Conservation (phyloP, 2,797 vertebrate genomes). For the Naso thynnoides region DNA sequence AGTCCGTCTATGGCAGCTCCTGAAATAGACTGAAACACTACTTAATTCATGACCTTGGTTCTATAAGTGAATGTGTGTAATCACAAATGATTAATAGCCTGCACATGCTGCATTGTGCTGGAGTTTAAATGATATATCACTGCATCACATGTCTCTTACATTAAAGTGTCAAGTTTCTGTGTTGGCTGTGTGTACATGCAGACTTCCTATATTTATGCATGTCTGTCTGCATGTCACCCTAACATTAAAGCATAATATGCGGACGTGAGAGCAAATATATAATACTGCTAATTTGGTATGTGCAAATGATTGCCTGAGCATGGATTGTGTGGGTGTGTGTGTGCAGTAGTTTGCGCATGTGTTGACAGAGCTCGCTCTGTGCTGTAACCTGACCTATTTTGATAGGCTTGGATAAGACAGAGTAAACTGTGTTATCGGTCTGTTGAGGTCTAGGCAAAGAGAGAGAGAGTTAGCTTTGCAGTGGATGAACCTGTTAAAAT, state of each 20-base stretch:
- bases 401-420: slow-evolving; percentile 71
- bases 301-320: slow-evolving; percentile 27
- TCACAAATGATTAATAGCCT: slow-evolving; percentile 5
- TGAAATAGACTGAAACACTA: slow-evolving; percentile 23
- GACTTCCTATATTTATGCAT: slow-evolving; percentile 6
- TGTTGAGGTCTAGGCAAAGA: slow-evolving; percentile 64
- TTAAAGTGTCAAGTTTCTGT: slow-evolving; percentile 8
- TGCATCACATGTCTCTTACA: slow-evolving; percentile 4
- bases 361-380: slow-evolving; percentile 72
- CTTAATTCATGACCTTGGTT: slow-evolving; percentile 2
- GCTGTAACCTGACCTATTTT: slow-evolving; percentile 84
- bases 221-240: neutral
- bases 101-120: slow-evolving; percentile 1
- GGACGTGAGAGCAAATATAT: slow-evolving; percentile 31
- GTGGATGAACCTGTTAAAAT: slow-evolving; percentile 84
- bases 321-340: slow-evolving; percentile 50
- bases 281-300: slow-evolving; percentile 25
- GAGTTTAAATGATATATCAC: slow-evolving; percentile 9
- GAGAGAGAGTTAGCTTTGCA: slow-evolving; percentile 70
- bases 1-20: slow-evolving; percentile 7
- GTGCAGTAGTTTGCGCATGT: slow-evolving; percentile 57
- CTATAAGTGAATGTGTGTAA: slow-evolving; percentile 1
- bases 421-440: slow-evolving; percentile 85
- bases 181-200: neutral
- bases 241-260: slow-evolving; percentile 12